Conservation (phyloP, 2,888 invertebrate species). For the Ormyrus rosae region DNA sequence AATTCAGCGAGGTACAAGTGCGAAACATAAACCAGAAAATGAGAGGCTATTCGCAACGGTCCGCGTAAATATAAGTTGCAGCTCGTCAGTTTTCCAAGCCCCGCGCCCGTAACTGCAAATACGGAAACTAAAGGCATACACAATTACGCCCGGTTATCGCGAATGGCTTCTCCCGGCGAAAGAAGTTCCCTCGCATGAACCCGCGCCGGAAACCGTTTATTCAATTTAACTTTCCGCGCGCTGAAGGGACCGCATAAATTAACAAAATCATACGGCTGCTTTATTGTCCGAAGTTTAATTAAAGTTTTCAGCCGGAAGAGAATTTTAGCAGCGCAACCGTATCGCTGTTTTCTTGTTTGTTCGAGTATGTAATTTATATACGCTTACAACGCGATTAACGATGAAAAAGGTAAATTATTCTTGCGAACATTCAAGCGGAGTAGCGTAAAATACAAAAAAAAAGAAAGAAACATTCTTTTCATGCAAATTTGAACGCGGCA, state of each 20-base stretch:
- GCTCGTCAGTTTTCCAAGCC: neutral
- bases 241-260: neutral
- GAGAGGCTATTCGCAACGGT: slow-evolving; percentile 9
- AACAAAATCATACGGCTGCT: neutral
- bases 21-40: slow-evolving; percentile 19
- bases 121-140: neutral
- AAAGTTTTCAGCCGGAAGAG: neutral
- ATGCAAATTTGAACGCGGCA: too few species aligned
- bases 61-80: neutral
- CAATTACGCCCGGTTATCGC: neutral
- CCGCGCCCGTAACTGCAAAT: neutral
- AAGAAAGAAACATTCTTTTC: too few species aligned
- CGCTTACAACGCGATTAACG: too few species aligned
- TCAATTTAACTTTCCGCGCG: slow-evolving; percentile 15
- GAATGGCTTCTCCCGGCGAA: slow-evolving; percentile 1
- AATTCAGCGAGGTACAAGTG: slow-evolving; percentile 13
- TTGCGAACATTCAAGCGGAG: too few species aligned
- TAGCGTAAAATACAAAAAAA: too few species aligned
- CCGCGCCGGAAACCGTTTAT: neutral
- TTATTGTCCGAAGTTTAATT: neutral
- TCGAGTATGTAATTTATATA: too few species aligned
- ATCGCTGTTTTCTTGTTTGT: too few species aligned
- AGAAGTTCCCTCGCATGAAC: neutral
- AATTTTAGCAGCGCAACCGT: neutral
- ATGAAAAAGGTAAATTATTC: too few species aligned